Evolutionary conservation across 2,888 invertebrate genomes (phyloP).

Genomic region (Malthinus flaveolus): DNA sequence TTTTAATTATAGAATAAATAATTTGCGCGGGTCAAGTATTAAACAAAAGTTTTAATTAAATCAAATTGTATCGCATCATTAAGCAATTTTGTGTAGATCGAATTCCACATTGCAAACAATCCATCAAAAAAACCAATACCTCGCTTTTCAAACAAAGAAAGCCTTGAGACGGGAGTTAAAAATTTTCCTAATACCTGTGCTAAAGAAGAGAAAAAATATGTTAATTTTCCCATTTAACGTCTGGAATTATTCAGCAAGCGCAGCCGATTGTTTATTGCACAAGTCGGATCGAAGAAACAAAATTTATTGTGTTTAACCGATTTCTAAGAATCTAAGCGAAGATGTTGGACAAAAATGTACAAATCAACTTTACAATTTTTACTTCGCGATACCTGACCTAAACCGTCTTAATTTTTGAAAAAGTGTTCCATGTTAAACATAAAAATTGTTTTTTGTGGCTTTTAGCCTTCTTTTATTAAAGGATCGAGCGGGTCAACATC

Average conservation of each 20-base stretch:
- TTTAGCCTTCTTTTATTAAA: too few species aligned
- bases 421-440: too few species aligned
- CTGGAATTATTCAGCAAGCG: conserved; percentile 38
- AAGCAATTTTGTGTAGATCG: conserved; percentile 23
- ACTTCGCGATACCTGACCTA: neutral
- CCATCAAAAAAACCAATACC: conserved; percentile 31
- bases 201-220: conserved; percentile 38
- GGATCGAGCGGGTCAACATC: too few species aligned
- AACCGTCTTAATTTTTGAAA: too few species aligned
- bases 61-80: conserved; percentile 17
- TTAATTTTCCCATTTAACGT: conserved; percentile 37
- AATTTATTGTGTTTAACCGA: conserved; percentile 31
- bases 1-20: too few species aligned
- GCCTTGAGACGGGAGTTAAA: conserved; percentile 36
- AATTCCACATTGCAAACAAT: conserved; percentile 28
- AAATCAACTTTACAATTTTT: conserved; percentile 10
- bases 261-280: conserved; percentile 31
- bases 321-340: conserved; percentile 25
- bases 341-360: conserved; percentile 22
- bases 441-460: too few species aligned
- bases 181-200: conserved; percentile 37
- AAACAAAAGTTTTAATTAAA: conserved; percentile 12
- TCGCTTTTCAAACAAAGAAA: conserved; percentile 30
- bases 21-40: conserved; percentile 1
- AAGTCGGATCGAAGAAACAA: conserved; percentile 27